Evolutionary conservation across 2,113 vertebrate genomes (phyloP), one percentile per base, ranked within the genome.

Genomic region (Taurulus bubalis): DNA sequence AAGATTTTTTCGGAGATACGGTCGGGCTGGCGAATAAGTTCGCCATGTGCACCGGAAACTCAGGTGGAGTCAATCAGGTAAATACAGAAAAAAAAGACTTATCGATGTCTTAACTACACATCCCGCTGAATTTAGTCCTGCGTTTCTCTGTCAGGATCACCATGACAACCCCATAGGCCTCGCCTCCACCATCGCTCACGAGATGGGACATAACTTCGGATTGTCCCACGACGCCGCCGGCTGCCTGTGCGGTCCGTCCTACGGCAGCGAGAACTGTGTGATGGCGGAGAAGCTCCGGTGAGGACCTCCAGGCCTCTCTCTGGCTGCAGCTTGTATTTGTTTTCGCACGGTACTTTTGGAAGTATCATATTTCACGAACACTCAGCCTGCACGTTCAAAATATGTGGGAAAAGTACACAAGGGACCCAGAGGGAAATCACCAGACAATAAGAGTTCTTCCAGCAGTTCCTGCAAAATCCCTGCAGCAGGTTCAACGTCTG

Each of bases 181-280:
- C 8, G 97, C 98, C 0, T 96, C 96, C 64, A 99, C 97, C 75
- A 91, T 99, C 58, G 97, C 97, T 24, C 98, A 99, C 0, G 98
- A 99, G 95, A 96, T 99, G 97, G 97, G 98, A 3, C 97, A 99
- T 90, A 98, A 98, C 76, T 92, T 99, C 70, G 98, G 97, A 32
- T 89, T 99, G 95, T 95, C 94, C 9, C 98, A 98, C 0, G 97
- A 99, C 0, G 84, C 91, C 0, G 6, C 24, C 0, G 79, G 89
- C 22, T 99, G 97, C 75, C 79, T 3, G 53, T 99, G 98, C 47
- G 90, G 91, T 0, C 56, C 84, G 0, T 6, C 85, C 0, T 12
- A 38, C 20, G 45, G 75, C 20, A 68, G 72, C 0, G 93, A 90
- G 1, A 93, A 94, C 72, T 99, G 98, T 9, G 91, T 99, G 75